phyloP scores from a whole-genome alignment of 2,888 invertebrate species.

The Drosophila meridiana region DNA sequence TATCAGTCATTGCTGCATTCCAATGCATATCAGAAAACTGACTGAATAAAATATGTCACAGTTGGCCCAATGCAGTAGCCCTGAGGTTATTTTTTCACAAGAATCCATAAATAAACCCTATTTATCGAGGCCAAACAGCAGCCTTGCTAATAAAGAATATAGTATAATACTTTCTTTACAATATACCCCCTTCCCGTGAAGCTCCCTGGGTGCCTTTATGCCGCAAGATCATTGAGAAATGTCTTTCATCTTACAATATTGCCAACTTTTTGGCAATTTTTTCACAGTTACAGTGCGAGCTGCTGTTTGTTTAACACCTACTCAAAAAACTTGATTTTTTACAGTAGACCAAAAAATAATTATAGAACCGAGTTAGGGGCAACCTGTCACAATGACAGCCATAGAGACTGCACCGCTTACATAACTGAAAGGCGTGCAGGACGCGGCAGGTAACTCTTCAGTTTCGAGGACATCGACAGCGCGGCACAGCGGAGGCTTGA shows the following conservation, averaged over 20 bases:
- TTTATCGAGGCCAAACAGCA: conserved; percentile 26
- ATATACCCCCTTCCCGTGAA: conserved; percentile 4
- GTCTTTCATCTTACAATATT: neutral
- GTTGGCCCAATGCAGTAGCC: neutral
- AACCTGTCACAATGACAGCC: conserved; percentile 55
- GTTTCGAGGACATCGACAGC: conserved; percentile 42
- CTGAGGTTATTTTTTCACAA: neutral
- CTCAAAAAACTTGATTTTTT: conserved; percentile 54
- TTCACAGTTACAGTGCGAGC: conserved; percentile 65
- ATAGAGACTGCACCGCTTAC: conserved; percentile 41
- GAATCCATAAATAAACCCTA: neutral
- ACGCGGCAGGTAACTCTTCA: conserved; percentile 66
- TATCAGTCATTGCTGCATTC: neutral
- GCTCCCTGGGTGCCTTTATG: conserved; percentile 32
- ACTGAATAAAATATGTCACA: neutral
- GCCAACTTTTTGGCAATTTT: conserved; percentile 40
- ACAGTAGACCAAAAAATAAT: conserved; percentile 39
- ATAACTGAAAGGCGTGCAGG: conserved; percentile 47
- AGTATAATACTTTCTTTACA: neutral
- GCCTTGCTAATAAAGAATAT: conserved; percentile 20
- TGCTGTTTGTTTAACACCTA: conserved; percentile 79
- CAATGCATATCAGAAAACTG: neutral
- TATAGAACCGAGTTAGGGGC: conserved; percentile 3
- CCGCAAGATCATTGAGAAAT: conserved; percentile 7
- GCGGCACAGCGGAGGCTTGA: conserved; percentile 53